phyloP scores from a whole-genome alignment of 2,113 vertebrate species.

The Desmodus rotundus region DNA sequence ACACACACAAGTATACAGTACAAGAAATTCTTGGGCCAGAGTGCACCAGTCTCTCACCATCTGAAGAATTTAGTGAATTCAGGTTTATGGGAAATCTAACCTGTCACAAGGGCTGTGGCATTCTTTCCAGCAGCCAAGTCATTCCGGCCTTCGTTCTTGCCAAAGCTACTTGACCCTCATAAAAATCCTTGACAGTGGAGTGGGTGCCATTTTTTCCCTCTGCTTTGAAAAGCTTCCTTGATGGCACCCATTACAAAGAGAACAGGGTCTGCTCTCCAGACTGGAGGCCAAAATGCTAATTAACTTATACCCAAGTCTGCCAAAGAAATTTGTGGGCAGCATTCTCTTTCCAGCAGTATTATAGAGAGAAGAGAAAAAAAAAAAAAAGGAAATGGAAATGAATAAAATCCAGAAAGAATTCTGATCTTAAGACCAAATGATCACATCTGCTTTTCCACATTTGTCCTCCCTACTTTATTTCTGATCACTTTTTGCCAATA shows the following conservation, averaged over 20 bases:
- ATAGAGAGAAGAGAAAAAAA: background rate
- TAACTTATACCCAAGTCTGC: slow-evolving; percentile 33
- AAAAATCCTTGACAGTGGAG: slow-evolving; percentile 62
- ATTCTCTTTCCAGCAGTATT: background rate
- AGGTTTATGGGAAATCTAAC: slow-evolving; percentile 43
- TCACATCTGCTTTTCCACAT: background rate
- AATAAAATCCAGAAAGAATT: slow-evolving; percentile 18
- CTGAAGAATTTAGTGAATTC: slow-evolving; percentile 14
- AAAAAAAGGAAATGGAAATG: background rate
- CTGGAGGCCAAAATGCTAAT: slow-evolving; percentile 60
- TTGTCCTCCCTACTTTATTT: background rate
- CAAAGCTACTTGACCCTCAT: slow-evolving; percentile 62
- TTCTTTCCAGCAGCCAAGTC: slow-evolving; percentile 47
- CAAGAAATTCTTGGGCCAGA: background rate
- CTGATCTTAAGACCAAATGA: background rate
- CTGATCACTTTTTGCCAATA: background rate
- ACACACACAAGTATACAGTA: background rate
- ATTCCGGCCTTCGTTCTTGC: slow-evolving; percentile 10
- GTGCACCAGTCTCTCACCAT: slow-evolving; percentile 2
- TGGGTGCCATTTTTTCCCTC: slow-evolving; percentile 32
- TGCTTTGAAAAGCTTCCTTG: slow-evolving; percentile 51
- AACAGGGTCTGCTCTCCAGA: slow-evolving; percentile 44
- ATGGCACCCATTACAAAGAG: slow-evolving; percentile 44
- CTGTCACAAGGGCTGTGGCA: slow-evolving; percentile 38
- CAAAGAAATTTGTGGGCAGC: slow-evolving; percentile 34